A percentile compares a stretch with the other conserved stretches of the same genome.
phyloP scores from a whole-genome alignment of 2,797 vertebrate genomes.

The Orestias chungarensis region DNA sequence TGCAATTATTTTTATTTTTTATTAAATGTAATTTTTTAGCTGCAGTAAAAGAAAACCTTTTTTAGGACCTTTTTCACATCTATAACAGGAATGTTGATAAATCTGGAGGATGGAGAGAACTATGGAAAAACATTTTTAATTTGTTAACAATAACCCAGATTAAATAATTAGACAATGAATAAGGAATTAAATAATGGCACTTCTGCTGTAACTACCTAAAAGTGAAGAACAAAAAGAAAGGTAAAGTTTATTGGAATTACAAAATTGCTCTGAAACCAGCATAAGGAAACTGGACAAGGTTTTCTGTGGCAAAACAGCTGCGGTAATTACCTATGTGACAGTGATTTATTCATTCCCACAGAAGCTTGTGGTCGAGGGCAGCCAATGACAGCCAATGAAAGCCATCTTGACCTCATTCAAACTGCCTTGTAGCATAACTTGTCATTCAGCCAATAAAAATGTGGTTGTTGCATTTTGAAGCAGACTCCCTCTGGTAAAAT shows the following conservation, averaged over 20 bases:
- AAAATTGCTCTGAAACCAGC: background rate
- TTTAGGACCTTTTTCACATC: background rate
- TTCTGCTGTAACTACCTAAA: background rate
- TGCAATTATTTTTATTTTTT: too few relatives aligned
- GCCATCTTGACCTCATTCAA: conserved; percentile 29
- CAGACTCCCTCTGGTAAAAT: conserved; percentile 28
- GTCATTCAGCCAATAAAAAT: conserved; percentile 30
- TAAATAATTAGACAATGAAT: too few relatives aligned
- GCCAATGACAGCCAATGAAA: conserved; percentile 11
- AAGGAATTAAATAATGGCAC: too few relatives aligned
- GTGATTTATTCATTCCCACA: conserved; percentile 22
- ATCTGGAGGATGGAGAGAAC: background rate
- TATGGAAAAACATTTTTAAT: background rate
- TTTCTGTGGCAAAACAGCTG: conserved; percentile 1
- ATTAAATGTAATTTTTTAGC: too few relatives aligned
- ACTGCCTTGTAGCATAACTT: conserved; percentile 26
- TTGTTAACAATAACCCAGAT: too few relatives aligned
- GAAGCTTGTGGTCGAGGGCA: conserved; percentile 12
- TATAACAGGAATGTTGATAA: background rate
- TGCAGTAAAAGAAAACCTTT: too few relatives aligned
- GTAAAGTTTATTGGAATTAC: background rate
- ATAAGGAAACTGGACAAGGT: background rate
- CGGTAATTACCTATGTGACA: conserved; percentile 29
- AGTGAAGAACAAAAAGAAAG: background rate
- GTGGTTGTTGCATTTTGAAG: conserved; percentile 27